phyloP scores from a whole-genome alignment of 2,797 vertebrate genomes.

The Poecilia gillii region DNA sequence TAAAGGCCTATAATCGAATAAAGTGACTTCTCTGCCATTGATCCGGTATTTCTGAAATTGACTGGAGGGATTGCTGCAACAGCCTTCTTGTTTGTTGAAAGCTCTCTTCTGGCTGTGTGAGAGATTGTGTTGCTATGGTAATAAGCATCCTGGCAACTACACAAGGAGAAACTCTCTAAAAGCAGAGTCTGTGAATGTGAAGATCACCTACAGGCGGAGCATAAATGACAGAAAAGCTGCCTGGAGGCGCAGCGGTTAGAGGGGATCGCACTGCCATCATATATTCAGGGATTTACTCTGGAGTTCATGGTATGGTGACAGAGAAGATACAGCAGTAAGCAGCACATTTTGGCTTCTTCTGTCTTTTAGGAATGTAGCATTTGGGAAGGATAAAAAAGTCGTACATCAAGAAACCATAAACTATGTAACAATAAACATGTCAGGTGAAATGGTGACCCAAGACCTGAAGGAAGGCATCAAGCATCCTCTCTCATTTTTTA shows the following conservation, averaged over 20 bases:
- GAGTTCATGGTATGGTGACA: constrained; percentile 17
- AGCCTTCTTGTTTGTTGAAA: constrained; percentile 49
- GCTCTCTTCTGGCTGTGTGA: constrained; percentile 38
- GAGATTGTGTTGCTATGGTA: constrained; percentile 72
- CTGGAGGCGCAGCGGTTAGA: constrained; percentile 11
- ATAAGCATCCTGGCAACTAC: constrained; percentile 49
- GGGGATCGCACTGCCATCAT: constrained; percentile 18
- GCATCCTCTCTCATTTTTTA: not conserved
- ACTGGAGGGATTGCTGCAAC: constrained; percentile 28
- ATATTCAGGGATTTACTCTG: constrained; percentile 18
- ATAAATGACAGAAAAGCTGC: constrained; percentile 38
- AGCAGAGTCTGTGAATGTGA: constrained; percentile 46
- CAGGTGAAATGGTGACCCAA: not conserved
- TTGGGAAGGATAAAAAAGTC: not conserved
- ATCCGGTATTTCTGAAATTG: constrained; percentile 31
- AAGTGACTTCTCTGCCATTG: constrained; percentile 15
- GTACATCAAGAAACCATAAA: not conserved
- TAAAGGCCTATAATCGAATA: constrained; percentile 18
- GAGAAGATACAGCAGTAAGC: not conserved
- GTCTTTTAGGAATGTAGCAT: not conserved
- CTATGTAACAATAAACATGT: not conserved
- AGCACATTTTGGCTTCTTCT: not conserved
- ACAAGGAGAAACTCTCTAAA: constrained; percentile 37
- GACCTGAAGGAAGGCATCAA: not conserved
- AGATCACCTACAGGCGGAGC: constrained; percentile 38